Percentiles rank a stretch among this genome's conserved stretches.
Conservation (phyloP, 2,888 invertebrate species). For the Gerosis bhagava region DNA sequence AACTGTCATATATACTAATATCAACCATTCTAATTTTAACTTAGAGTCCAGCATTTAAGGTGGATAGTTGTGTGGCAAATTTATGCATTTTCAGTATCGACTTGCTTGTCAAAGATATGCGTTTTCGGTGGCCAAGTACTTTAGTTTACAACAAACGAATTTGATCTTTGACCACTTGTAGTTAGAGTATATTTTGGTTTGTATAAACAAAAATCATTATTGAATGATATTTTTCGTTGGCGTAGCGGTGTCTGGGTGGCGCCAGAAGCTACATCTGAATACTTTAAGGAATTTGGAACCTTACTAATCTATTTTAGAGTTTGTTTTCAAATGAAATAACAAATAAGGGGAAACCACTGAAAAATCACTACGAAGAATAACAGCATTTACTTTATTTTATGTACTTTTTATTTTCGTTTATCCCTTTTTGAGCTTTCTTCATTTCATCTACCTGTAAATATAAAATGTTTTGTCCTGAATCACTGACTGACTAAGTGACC, state of each 20-base stretch:
- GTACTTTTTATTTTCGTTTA: constrained; percentile 8
- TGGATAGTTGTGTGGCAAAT: constrained; percentile 30
- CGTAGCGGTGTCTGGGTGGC: constrained; percentile 56
- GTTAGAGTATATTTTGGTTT: constrained; percentile 35
- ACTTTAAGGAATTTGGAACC: constrained; percentile 16
- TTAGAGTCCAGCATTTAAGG: constrained; percentile 20
- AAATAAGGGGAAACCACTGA: constrained; percentile 22
- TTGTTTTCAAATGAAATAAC: neutral
- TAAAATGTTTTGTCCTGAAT: too few relatives aligned
- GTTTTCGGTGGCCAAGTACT: constrained; percentile 29
- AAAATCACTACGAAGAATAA: constrained; percentile 29
- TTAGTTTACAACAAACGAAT: constrained; percentile 25
- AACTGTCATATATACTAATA: constrained; percentile 34
- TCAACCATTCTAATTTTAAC: constrained; percentile 12
- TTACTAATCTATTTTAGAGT: neutral
- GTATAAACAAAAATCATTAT: constrained; percentile 31
- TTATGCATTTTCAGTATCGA: constrained; percentile 38
- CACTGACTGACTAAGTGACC: too few relatives aligned
- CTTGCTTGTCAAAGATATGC: too few relatives aligned
- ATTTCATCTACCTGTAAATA: too few relatives aligned
- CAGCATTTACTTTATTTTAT: constrained; percentile 24
- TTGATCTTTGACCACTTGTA: constrained; percentile 6
- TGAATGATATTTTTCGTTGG: constrained; percentile 48
- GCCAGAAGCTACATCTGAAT: constrained; percentile 36
- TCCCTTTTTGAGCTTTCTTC: too few relatives aligned